Base-by-base conservation (phyloP, 1,140 invertebrate genomes). In the Archivesica marissinica region DNA sequence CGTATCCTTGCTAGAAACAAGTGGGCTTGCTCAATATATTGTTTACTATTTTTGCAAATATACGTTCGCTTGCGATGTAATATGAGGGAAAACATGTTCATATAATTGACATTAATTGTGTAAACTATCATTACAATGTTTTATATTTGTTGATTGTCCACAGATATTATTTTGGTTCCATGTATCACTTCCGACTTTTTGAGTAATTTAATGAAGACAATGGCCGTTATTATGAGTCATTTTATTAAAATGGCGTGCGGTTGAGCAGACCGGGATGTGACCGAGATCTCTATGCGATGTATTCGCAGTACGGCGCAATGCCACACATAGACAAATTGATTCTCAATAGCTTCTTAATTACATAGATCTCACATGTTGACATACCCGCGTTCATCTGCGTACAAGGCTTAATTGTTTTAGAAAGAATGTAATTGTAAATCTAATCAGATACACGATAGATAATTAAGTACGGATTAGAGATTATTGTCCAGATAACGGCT, bases 351-450 rank as follows among this genome's bases (percentile, higher is more conserved):
- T n/a, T 25, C 44, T 47, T 59, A 70, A 72, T 50, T 72, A 35
- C 44, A 50, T 25, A 4, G 68, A 82, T 74, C 52, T 17, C 38
- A 59, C 39, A 82, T 82, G 79, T 41, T 82, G 79, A 82, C 79
- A 74, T 74, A 13, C 20, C 30, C 9, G 50, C 66, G 79, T 72
- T 38, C 64, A 35, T 52, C 50, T 13, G 0, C 52, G 68, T 82
- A 82, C 79, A 82, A 82, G 79, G 66, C 23, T 54, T 54, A 33
- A 72, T 82, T 82, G 79, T 82, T 74, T 41, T 25, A 52, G 1
- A 50, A 44, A 61, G 30, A 52, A 56, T 54, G 39, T 59, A 56
- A 77, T 66, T 66, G 59, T 80, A 80, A 41, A 23, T 52, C 38
- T 56, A 50, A 50, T 64, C 59, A 47, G 77, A 66, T 80, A 50